Conservation (phyloP, 2,797 vertebrate species). For the Aeoliscus strigatus region DNA sequence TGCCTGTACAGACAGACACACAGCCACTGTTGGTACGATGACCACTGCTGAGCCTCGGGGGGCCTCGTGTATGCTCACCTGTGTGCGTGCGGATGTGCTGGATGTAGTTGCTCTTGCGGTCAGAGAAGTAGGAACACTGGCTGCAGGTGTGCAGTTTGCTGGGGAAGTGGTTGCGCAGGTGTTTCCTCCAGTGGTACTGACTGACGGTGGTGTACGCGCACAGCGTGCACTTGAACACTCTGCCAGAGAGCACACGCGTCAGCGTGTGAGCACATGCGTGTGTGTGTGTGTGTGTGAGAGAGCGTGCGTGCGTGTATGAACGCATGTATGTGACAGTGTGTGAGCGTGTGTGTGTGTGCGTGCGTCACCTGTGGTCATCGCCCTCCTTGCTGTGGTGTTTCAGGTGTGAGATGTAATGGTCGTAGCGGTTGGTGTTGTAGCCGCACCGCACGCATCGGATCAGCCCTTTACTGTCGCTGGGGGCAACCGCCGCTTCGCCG, state of each 20-base stretch:
- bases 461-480: conserved; percentile 85
- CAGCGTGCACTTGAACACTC: conserved; percentile 92
- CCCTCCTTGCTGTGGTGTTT: conserved; percentile 94
- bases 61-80: conserved; percentile 67
- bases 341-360: not conserved
- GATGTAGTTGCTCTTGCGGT: conserved; percentile 98
- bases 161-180: conserved; percentile 95
- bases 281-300: too few species aligned
- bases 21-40: not conserved
- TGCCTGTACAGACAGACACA: conserved; percentile 72
- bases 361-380: conserved; percentile 75
- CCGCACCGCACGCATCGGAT: conserved; percentile 94
- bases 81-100: conserved; percentile 97
- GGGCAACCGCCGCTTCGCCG: conserved; percentile 40
- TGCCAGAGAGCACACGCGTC: conserved; percentile 42
- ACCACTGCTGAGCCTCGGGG: too few species aligned
- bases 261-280: not conserved
- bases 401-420: conserved; percentile 95
- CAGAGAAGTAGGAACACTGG: conserved; percentile 96
- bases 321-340: too few species aligned
- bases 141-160: conserved; percentile 95
- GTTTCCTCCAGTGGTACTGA: conserved; percentile 99
- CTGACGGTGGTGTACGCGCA: conserved; percentile 95
- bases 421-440: conserved; percentile 96
- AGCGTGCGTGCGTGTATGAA: not conserved